Conservation (phyloP, 1,140 invertebrate species). For the Scaptodrosophila lebanonensis region DNA sequence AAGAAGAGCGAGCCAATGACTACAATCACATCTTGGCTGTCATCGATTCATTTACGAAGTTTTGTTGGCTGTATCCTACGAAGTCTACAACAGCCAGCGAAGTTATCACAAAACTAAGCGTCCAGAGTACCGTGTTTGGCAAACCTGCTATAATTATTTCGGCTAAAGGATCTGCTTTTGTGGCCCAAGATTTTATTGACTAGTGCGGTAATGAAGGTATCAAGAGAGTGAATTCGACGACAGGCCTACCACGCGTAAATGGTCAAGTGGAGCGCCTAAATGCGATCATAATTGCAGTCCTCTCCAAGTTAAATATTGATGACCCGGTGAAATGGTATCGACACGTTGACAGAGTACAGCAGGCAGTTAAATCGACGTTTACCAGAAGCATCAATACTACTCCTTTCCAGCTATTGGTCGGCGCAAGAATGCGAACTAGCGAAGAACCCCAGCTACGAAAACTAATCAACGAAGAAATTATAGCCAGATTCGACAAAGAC, state of each 20-base stretch:
- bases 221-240: too few relatives aligned
- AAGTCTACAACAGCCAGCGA: too few relatives aligned
- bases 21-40: too few relatives aligned
- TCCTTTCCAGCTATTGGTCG: neutral
- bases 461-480: too few relatives aligned
- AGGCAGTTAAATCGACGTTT: neutral
- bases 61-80: too few relatives aligned
- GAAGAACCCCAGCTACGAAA: too few relatives aligned
- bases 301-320: neutral
- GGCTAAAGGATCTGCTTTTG: slow-evolving; percentile 45
- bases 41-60: too few relatives aligned
- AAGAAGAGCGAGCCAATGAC: too few relatives aligned
- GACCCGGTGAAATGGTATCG: neutral
- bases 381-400: neutral
- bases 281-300: neutral
- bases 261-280: neutral
- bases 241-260: too few relatives aligned
- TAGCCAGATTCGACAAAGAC: too few relatives aligned
- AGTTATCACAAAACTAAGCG: too few relatives aligned
- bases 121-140: neutral
- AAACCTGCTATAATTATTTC: slow-evolving; percentile 38
- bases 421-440: too few relatives aligned
- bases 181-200: neutral
- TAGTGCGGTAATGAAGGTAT: neutral
- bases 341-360: neutral